Conservation (phyloP, 2,113 vertebrate species). For the Neofelis nebulosa region DNA sequence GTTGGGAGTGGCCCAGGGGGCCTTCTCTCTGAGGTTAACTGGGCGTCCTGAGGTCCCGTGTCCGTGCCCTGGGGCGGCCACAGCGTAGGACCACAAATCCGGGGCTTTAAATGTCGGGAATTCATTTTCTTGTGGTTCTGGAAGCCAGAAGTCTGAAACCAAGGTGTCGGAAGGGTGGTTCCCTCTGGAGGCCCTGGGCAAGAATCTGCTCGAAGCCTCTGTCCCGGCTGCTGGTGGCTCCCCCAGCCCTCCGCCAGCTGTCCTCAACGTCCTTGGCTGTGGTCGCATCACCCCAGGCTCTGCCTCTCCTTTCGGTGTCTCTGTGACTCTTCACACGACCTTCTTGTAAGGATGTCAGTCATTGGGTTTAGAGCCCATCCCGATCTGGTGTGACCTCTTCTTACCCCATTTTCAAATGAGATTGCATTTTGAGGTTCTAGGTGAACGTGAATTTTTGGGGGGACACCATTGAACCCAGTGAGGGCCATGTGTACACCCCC, state of each 20-base stretch:
- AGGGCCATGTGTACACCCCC: not conserved
- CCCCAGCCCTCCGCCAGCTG: not conserved
- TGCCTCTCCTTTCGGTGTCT: not conserved
- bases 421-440: not conserved
- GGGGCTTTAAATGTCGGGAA: no score
- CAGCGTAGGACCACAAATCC: not conserved
- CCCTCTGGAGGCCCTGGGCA: no score
- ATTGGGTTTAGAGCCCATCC: not conserved
- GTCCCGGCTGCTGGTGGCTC: not conserved
- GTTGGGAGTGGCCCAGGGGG: fast-evolving
- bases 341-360: not conserved
- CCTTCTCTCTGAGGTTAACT: no score
- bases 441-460: not conserved
- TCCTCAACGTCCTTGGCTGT: not conserved
- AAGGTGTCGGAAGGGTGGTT: no score
- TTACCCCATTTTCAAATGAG: not conserved
- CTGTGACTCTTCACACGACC: no score
- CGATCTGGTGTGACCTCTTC: no score
- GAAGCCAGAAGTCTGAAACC: no score
- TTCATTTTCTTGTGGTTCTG: no score
- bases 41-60: no score
- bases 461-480: no score
- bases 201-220: no score
- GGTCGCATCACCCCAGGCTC: no score
- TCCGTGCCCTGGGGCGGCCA: not conserved